Conservation (phyloP, 2,888 invertebrate genomes). For the Bibio marci region DNA sequence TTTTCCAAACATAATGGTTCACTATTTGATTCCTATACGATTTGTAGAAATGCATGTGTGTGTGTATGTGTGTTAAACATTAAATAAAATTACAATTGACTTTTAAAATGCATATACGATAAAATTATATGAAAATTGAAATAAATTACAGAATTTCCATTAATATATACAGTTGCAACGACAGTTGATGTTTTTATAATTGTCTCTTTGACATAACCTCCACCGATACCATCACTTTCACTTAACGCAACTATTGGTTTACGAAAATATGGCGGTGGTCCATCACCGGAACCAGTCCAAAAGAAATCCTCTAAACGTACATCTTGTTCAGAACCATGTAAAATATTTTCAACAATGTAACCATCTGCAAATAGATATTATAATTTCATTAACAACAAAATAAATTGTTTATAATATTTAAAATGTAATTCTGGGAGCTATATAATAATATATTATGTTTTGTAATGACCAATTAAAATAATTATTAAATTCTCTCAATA, state of each 20-base stretch:
- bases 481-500: too few relatives aligned
- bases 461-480: too few relatives aligned
- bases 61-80: too few relatives aligned
- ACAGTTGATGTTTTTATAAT: slow-evolving; percentile 50
- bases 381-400: too few relatives aligned
- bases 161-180: slow-evolving; percentile 50
- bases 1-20: slow-evolving; percentile 18
- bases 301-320: slow-evolving; percentile 61
- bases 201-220: slow-evolving; percentile 28
- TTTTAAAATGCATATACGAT: too few relatives aligned
- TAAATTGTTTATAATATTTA: not conserved
- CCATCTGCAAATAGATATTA: slow-evolving; percentile 1
- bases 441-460: too few relatives aligned
- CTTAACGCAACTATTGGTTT: slow-evolving; percentile 33
- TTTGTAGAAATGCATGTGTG: too few relatives aligned
- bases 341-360: slow-evolving; percentile 5
- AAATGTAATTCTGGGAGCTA: not conserved
- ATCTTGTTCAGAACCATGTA: slow-evolving; percentile 18
- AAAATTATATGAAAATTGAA: not conserved
- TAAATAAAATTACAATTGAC: too few relatives aligned
- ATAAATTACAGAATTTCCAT: slow-evolving; percentile 21
- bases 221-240: slow-evolving; percentile 19
- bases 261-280: slow-evolving; percentile 36
- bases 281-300: slow-evolving; percentile 79
- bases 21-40: slow-evolving; percentile 16